These are phyloP conservation scores for Tamandua tetradactyla DNA, from an alignment of 2,797 vertebrate genomes.

Conservation along the genomic window DNA sequence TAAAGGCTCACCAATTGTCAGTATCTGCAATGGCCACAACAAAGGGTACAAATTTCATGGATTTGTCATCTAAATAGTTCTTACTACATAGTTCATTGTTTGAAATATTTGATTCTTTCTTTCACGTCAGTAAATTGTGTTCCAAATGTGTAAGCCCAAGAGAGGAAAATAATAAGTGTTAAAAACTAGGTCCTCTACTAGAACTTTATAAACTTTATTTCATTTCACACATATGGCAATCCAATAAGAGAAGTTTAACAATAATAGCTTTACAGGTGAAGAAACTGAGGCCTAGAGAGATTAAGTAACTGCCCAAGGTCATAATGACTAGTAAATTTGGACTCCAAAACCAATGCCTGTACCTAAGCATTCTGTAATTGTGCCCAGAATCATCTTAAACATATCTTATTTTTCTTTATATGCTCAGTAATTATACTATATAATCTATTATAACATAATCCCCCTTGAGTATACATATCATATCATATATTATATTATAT, in stretches of 20 bases:
- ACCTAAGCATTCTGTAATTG: too few relatives aligned
- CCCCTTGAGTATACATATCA: too few relatives aligned
- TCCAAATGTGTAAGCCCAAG: background rate
- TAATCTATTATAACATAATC: too few relatives aligned
- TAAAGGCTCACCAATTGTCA: background rate
- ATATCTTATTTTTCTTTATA: background rate
- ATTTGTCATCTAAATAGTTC: background rate
- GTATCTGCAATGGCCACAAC: background rate
- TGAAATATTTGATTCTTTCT: background rate
- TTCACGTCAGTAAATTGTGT: background rate
- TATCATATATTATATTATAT: too few relatives aligned
- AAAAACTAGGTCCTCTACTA: slow-evolving; percentile 7
- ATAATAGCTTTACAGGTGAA: background rate
- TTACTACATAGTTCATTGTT: background rate
- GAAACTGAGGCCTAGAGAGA: slow-evolving; percentile 16
- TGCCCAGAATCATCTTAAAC: too few relatives aligned
- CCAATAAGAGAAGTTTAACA: background rate
- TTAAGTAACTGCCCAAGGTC: background rate
- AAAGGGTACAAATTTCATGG: accelerated
- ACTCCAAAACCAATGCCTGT: background rate
- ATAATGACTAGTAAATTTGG: background rate
- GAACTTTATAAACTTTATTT: background rate
- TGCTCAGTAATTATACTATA: too few relatives aligned
- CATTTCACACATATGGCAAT: background rate
- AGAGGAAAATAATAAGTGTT: background rate